Base-by-base conservation (phyloP, 2,888 invertebrate genomes). In the Harpagoxenus sublaevis region DNA sequence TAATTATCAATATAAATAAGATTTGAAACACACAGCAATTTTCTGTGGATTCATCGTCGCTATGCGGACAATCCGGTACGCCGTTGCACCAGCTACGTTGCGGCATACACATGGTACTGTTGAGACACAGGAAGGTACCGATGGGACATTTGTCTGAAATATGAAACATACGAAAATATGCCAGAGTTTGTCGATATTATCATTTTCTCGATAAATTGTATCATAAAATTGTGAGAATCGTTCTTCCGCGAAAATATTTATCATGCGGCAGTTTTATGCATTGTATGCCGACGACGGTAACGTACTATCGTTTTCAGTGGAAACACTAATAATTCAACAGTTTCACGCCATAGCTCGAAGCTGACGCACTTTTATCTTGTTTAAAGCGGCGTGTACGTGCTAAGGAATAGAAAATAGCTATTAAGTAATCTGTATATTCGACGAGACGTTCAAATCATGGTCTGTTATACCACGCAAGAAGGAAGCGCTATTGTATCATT, bases 31-130 rank as follows among this genome's bases (percentile, higher is more conserved):
- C 90, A 95, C 95, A 91, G 88, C 95, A 95, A 70, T 91, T 88
- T 18, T 88, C 51, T 4, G 63, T 63, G 39, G 89, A 88, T 89
- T 96, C 95, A 79, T 95, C 95, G 57, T 95, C 95, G 1, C 93
- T 94, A 12, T 93, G 82, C 0, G 94, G 94, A 88, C 96, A 96
- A 89, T 96, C 96, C 8, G 9, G 23, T 62, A 94, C 91, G 12
- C 94, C 93, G 91, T 96, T 95, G 92, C 96, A 96, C 93, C 96
- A 95, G 86, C 95, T 95, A 85, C 95, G 95, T 92, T 96, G 96
- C 10, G 96, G 95, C 82, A 96, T 95, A 91, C 96, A 96, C 83
- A 94, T 89, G 9, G 95, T 94, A 75, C 95, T 96, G 91, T 96
- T 96, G 85, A 94, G 93, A 89, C 96, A 96, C 65, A 95, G 94